A percentile compares a stretch with the other conserved stretches of the same genome.
These are phyloP conservation scores for Thereva nobilitata DNA, from an alignment of 2,888 invertebrate genomes.

Conservation along the genomic window DNA sequence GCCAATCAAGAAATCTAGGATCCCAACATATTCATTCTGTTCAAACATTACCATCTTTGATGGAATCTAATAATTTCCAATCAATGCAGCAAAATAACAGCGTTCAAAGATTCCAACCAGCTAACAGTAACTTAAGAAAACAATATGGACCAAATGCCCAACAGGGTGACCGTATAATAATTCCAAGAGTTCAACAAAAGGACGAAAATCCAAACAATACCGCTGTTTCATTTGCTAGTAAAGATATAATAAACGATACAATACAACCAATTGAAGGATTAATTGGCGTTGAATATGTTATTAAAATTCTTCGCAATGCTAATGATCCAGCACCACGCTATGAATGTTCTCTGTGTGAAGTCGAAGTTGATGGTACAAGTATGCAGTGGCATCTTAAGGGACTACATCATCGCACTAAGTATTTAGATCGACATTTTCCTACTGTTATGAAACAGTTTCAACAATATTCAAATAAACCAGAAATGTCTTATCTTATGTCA, in stretches of 20 bases:
- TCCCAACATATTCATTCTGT: too few species aligned
- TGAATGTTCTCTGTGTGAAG: slow-evolving; percentile 75
- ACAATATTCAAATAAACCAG: slow-evolving; percentile 65
- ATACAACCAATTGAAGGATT: slow-evolving; percentile 51
- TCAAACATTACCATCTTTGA: too few species aligned
- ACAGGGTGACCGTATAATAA: not conserved
- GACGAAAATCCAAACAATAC: slow-evolving; percentile 17
- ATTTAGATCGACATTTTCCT: slow-evolving; percentile 61
- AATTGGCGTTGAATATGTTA: slow-evolving; percentile 76
- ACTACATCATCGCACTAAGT: slow-evolving; percentile 74
- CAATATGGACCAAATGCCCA: not conserved
- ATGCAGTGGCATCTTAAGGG: slow-evolving; percentile 79
- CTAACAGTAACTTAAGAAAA: not conserved
- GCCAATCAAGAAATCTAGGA: too few species aligned
- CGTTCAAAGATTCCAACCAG: not conserved
- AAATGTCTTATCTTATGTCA: slow-evolving; percentile 61
- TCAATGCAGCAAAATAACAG: too few species aligned
- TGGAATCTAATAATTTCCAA: too few species aligned
- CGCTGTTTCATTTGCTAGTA: slow-evolving; percentile 18
- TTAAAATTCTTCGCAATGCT: slow-evolving; percentile 70
- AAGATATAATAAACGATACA: not conserved
- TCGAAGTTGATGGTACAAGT: slow-evolving; percentile 74
- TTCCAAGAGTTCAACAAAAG: slow-evolving; percentile 24
- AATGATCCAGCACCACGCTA: slow-evolving; percentile 70
- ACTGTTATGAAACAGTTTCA: slow-evolving; percentile 64